phyloP scores from a whole-genome alignment of 2,888 invertebrate genomes.

The Epinotia nisella region DNA sequence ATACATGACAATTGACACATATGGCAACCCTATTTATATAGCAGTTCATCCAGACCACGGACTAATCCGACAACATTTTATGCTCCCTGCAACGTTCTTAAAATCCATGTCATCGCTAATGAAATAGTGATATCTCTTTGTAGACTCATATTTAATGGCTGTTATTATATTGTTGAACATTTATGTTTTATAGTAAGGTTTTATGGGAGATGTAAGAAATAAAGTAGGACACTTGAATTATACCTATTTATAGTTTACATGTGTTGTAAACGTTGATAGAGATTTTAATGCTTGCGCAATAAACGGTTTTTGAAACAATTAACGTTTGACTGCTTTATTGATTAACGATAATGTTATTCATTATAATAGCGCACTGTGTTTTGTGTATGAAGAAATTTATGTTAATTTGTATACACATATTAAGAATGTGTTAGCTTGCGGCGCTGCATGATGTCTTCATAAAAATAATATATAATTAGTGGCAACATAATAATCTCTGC shows the following conservation, averaged over 20 bases:
- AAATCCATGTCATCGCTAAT: constrained; percentile 36
- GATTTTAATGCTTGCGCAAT: background rate
- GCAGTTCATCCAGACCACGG: background rate
- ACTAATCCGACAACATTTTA: constrained; percentile 18
- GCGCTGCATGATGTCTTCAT: constrained; percentile 22
- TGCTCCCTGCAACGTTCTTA: constrained; percentile 17
- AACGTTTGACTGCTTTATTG: constrained; percentile 18
- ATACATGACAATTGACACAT: no score
- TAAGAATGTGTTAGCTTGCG: constrained; percentile 21
- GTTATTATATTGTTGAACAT: constrained; percentile 21
- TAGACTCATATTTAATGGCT: constrained; percentile 31
- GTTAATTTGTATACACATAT: constrained; percentile 26
- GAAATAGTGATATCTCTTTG: constrained; percentile 36
- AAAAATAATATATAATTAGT: constrained; percentile 33
- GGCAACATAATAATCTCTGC: constrained; percentile 24
- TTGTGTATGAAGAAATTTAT: constrained; percentile 15
- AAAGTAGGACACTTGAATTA: constrained; percentile 15
- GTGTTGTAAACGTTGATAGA: background rate
- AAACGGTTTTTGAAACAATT: background rate
- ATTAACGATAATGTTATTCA: constrained; percentile 24
- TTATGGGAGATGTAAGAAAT: constrained; percentile 32
- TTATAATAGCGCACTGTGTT: constrained; percentile 23
- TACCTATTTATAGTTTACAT: constrained; percentile 17
- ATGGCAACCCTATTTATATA: no score
- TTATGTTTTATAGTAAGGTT: constrained; percentile 18